Conservation (phyloP, 1,140 invertebrate species). For the Anthonomus grandis region DNA sequence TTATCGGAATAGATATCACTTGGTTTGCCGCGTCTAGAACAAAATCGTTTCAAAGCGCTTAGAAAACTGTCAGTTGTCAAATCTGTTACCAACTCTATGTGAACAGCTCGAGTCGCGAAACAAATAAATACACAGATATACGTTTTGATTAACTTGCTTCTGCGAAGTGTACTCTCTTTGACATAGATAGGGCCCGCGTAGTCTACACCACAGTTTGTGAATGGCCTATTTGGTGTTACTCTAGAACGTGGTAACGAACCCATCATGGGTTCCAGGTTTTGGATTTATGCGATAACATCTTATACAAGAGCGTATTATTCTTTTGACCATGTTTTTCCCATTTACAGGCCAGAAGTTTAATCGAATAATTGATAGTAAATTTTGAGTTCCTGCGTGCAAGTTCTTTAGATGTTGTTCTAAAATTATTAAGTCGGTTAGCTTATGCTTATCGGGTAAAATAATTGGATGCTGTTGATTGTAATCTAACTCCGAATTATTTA, state of each 20-base stretch:
- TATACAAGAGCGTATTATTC: conserved; percentile 19
- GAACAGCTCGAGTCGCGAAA: conserved; percentile 2
- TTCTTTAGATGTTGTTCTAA: conserved; percentile 30
- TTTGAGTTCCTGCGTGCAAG: conserved; percentile 37
- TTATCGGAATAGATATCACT: conserved; percentile 23
- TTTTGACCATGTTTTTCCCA: conserved; percentile 2
- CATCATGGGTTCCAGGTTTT: conserved; percentile 5
- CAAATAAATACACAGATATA: conserved; percentile 13
- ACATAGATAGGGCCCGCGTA: conserved; percentile 6
- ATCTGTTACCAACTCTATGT: neutral
- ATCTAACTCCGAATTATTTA: conserved; percentile 35
- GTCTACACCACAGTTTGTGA: neutral
- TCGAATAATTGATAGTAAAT: conserved; percentile 27
- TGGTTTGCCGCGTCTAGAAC: conserved; percentile 3
- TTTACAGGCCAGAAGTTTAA: conserved; percentile 23
- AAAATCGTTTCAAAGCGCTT: conserved; percentile 6
- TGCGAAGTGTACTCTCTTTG: neutral
- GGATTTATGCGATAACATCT: conserved; percentile 28
- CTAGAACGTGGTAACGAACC: neutral
- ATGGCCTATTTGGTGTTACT: neutral
- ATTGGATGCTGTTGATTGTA: conserved; percentile 40
- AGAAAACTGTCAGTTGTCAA: neutral
- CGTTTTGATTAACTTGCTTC: conserved; percentile 2
- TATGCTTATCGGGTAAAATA: conserved; percentile 34
- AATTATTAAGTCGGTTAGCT: conserved; percentile 35